Evolutionary conservation across 2,113 vertebrate genomes (phyloP).

Genomic region (Pontoporia blainvillei): DNA sequence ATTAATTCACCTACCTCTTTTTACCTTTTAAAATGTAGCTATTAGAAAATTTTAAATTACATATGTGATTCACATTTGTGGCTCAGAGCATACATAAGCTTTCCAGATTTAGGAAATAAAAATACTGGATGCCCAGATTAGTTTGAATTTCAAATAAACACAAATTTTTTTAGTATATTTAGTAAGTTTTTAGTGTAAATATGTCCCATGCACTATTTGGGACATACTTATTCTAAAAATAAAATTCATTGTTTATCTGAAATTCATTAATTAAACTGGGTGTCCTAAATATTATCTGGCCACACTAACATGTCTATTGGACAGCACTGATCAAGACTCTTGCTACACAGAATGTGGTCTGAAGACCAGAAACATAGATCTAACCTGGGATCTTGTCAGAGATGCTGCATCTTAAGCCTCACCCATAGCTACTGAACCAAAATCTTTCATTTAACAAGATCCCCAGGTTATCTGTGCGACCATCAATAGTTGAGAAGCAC

Average conservation of each 20-base stretch:
- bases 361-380: background rate
- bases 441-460: background rate
- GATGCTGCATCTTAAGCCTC: background rate
- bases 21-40: conserved; percentile 30
- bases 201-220: background rate
- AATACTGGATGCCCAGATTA: background rate
- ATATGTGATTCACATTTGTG: background rate
- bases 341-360: background rate
- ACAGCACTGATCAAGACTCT: background rate
- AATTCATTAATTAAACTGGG: background rate
- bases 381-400: background rate
- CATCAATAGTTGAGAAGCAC: background rate
- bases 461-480: background rate
- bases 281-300: background rate
- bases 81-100: background rate
- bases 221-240: background rate
- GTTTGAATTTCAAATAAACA: background rate
- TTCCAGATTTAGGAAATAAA: background rate
- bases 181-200: background rate
- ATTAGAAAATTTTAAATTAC: background rate
- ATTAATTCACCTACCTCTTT: background rate
- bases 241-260: background rate
- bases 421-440: background rate
- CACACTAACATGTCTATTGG: background rate
- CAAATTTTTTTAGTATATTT: background rate